These are phyloP conservation scores for Butorides virescens DNA, from an alignment of 2,113 vertebrate species.

Conservation along the genomic window DNA sequence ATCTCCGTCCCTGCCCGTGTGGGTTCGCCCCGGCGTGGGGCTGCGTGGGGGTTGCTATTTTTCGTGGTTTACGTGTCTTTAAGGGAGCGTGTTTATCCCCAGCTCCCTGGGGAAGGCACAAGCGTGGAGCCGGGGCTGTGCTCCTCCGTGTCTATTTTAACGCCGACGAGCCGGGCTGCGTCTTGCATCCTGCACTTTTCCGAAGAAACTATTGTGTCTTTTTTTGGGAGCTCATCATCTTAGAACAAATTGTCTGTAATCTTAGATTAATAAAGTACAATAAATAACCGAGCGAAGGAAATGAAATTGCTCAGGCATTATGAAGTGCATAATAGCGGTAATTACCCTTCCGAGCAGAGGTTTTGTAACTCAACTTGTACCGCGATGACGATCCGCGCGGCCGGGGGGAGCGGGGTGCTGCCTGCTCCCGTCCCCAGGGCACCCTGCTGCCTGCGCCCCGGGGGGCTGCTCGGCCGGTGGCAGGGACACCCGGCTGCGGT, in stretches of 20 bases:
- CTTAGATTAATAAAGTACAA: constrained; percentile 34
- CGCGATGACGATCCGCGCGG: background rate
- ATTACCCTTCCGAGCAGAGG: background rate
- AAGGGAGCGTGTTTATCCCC: background rate
- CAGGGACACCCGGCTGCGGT: background rate
- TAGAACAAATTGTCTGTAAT: constrained; percentile 32
- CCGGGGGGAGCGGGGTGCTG: fast-evolving
- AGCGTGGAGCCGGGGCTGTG: background rate
- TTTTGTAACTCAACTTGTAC: background rate
- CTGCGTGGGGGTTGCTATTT: fast-evolving
- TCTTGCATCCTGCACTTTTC: background rate
- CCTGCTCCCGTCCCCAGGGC: background rate
- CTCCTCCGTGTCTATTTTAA: background rate
- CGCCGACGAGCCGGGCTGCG: background rate
- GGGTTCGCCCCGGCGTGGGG: background rate
- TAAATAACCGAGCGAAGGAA: background rate
- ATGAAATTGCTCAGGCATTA: constrained; percentile 18
- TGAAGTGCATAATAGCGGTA: constrained; percentile 13
- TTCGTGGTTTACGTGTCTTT: background rate
- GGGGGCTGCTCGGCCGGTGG: background rate
- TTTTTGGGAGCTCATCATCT: background rate
- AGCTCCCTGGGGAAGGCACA: background rate
- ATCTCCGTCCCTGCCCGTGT: fast-evolving
- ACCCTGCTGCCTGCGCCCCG: background rate
- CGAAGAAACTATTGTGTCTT: background rate